Conservation (phyloP, 2,888 invertebrate genomes). For the Harpagoxenus sublaevis region DNA sequence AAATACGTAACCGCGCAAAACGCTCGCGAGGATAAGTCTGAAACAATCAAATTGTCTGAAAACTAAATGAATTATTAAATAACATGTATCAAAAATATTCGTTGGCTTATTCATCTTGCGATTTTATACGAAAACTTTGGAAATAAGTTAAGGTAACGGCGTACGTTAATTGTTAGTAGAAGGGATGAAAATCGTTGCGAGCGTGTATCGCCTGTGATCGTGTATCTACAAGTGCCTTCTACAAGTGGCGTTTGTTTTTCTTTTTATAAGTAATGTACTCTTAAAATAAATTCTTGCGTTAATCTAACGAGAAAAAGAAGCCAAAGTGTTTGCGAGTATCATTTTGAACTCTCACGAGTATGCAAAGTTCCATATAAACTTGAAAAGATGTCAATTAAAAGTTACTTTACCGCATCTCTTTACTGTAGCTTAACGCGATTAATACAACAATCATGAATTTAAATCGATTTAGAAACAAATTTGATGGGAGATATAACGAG, state of each 20-base stretch:
- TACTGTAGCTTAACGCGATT: not conserved
- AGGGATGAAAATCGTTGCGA: conserved; percentile 23
- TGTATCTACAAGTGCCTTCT: conserved; percentile 52
- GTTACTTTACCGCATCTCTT: not conserved
- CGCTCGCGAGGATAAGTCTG: not conserved
- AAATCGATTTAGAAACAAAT: not conserved
- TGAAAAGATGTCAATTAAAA: not conserved
- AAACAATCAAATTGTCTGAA: conserved; percentile 17
- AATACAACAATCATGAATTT: conserved; percentile 18
- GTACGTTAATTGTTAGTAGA: not conserved
- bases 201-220: conserved; percentile 61
- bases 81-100: conserved; percentile 18
- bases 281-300: conserved; percentile 9
- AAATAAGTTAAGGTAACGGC: not conserved
- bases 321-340: conserved; percentile 14
- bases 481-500: not conserved
- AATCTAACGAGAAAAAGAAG: not conserved
- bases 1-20: conserved; percentile 30
- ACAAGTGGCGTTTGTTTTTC: conserved; percentile 22
- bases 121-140: not conserved
- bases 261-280: conserved; percentile 9
- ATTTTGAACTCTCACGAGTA: not conserved
- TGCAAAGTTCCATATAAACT: conserved; percentile 2
- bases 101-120: conserved; percentile 7
- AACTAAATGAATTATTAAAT: conserved; percentile 2